These are phyloP conservation scores for Gymnarchus niloticus DNA, from an alignment of 2,113 vertebrate genomes.

Conservation along the genomic window DNA sequence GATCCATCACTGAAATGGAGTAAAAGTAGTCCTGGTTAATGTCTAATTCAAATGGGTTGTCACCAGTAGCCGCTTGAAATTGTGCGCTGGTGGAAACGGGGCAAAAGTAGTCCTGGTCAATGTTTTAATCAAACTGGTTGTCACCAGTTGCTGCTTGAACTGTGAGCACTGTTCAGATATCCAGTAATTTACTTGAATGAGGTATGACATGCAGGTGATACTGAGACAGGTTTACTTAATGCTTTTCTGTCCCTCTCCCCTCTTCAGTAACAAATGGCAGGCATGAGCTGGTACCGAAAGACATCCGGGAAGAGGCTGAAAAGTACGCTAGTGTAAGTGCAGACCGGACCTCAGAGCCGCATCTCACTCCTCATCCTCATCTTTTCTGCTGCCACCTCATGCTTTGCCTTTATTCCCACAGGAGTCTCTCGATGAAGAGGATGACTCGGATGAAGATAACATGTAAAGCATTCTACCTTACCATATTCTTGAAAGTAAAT, in stretches of 20 bases:
- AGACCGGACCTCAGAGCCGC: neutral
- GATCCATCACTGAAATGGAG: no score
- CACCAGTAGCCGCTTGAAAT: no score
- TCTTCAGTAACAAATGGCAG: conserved; percentile 86
- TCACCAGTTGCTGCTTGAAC: no score
- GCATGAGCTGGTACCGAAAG: conserved; percentile 91
- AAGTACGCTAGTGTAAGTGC: conserved; percentile 92
- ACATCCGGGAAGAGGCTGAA: conserved; percentile 89
- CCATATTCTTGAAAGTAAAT: neutral
- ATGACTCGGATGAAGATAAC: conserved; percentile 97
- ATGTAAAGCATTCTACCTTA: conserved; percentile 66
- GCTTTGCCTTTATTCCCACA: conserved; percentile 49
- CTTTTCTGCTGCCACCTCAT: neutral
- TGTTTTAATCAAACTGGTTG: no score
- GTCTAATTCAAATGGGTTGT: no score
- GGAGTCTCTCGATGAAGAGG: conserved; percentile 97
- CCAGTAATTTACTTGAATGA: no score
- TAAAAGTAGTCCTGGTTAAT: no score
- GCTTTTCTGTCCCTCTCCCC: neutral
- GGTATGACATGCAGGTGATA: neutral
- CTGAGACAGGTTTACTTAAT: neutral
- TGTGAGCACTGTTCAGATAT: no score
- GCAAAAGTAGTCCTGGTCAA: no score
- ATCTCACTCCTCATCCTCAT: neutral
- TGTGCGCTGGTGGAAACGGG: no score